phyloP scores from a whole-genome alignment of 2,888 invertebrate species.

The Palloptera scutellata region DNA sequence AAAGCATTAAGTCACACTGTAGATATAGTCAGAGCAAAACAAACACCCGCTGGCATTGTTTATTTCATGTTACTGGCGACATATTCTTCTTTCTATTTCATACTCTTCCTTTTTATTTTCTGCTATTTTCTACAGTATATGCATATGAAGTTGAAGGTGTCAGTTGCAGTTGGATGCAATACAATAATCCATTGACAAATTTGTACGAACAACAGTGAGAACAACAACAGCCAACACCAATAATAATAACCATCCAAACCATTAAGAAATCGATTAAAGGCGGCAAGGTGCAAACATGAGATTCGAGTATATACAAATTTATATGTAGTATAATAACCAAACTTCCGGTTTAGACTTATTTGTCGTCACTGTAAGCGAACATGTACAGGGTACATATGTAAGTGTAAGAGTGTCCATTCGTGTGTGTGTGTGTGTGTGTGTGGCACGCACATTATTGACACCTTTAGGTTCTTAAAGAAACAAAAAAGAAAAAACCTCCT shows the following conservation, averaged over 20 bases:
- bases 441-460: constrained; percentile 36
- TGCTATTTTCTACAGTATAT: too few relatives aligned
- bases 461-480: constrained; percentile 12
- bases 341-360: constrained; percentile 6
- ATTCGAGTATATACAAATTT: background rate
- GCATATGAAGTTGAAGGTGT: too few relatives aligned
- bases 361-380: background rate
- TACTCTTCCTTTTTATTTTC: too few relatives aligned
- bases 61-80: constrained; percentile 48
- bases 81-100: background rate
- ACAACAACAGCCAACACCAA: constrained; percentile 36
- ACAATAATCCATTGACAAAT: background rate
- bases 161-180: background rate
- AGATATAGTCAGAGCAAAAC: too few relatives aligned
- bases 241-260: constrained; percentile 55
- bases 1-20: too few relatives aligned
- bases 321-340: background rate
- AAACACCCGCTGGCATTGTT: constrained; percentile 58
- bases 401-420: background rate
- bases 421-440: background rate
- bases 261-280: constrained; percentile 55
- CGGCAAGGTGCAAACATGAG: constrained; percentile 53
- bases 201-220: background rate
- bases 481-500: background rate
- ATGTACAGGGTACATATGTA: background rate